phyloP scores from a whole-genome alignment of 2,113 vertebrate genomes.

The Ageneiosus marmoratus region DNA sequence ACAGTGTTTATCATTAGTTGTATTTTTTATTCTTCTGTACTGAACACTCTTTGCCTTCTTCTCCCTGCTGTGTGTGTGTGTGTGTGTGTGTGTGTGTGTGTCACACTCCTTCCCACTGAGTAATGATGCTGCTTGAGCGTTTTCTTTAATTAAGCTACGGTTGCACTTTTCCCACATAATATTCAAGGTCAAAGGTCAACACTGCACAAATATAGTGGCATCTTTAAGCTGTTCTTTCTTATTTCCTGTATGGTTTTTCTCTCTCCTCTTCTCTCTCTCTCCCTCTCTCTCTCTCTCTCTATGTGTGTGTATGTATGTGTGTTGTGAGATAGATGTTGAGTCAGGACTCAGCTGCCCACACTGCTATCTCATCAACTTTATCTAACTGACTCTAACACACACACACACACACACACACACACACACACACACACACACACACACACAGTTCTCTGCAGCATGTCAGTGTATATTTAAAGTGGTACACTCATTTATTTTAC shows the following conservation, averaged over 20 bases:
- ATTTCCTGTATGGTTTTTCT: not conserved
- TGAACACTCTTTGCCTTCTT: not conserved
- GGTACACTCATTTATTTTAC: not conserved
- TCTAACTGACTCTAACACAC: not conserved
- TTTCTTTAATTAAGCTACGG: conserved; percentile 8
- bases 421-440: not conserved
- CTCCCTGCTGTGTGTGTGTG: not conserved
- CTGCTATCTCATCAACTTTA: conserved; percentile 37
- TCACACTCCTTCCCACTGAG: not conserved
- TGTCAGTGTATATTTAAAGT: not conserved
- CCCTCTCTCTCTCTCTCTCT: too few relatives aligned
- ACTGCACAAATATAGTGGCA: not conserved
- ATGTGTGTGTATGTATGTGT: too few relatives aligned
- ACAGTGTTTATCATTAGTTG: not conserved
- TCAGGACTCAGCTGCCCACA: conserved; percentile 23
- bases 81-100: conserved; percentile 12
- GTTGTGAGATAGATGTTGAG: conserved; percentile 10
- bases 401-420: not conserved
- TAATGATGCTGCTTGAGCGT: not conserved
- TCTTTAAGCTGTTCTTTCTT: not conserved
- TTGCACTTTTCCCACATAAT: not conserved
- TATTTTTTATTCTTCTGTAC: not conserved
- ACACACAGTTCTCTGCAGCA: not conserved
- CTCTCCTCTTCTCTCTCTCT: not conserved
- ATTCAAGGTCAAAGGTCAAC: not conserved